A percentile compares a stretch with the other conserved stretches of the same genome.
These are phyloP conservation scores for Scaptodrosophila lebanonensis DNA, from an alignment of 1,140 invertebrate genomes.

Conservation along the genomic window DNA sequence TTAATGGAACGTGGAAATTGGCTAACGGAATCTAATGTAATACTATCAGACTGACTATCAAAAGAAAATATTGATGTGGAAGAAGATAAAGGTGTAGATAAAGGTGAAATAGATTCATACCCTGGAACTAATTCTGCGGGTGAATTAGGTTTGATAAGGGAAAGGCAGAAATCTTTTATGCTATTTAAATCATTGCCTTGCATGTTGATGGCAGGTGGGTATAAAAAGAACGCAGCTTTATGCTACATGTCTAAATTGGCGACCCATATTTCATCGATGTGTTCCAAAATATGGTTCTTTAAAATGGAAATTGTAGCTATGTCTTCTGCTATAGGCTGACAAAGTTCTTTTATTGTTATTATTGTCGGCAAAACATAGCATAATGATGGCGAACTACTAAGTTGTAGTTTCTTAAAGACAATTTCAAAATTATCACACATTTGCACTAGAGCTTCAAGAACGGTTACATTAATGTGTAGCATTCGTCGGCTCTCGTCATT, in stretches of 20 bases:
- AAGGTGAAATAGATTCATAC: too few relatives aligned
- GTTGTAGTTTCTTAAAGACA: slow-evolving; percentile 31
- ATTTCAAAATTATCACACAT: slow-evolving; percentile 27
- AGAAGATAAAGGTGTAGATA: background rate
- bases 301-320: slow-evolving; percentile 20
- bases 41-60: background rate
- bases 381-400: slow-evolving; percentile 21
- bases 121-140: too few relatives aligned
- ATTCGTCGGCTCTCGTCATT: slow-evolving; percentile 9
- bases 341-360: slow-evolving; percentile 15
- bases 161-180: slow-evolving; percentile 10
- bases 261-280: slow-evolving; percentile 16
- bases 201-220: slow-evolving; percentile 18
- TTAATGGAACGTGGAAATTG: background rate
- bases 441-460: slow-evolving; percentile 6
- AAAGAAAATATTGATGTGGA: background rate
- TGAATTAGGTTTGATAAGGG: background rate
- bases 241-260: slow-evolving; percentile 13
- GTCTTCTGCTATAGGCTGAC: slow-evolving; percentile 7
- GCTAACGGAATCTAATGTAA: background rate
- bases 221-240: slow-evolving; percentile 24
- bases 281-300: slow-evolving; percentile 15
- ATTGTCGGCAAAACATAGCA: slow-evolving; percentile 32
- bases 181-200: slow-evolving; percentile 4
- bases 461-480: slow-evolving; percentile 2